Base-by-base conservation (phyloP, 2,113 vertebrate genomes). In the Cynocephalus volans region DNA sequence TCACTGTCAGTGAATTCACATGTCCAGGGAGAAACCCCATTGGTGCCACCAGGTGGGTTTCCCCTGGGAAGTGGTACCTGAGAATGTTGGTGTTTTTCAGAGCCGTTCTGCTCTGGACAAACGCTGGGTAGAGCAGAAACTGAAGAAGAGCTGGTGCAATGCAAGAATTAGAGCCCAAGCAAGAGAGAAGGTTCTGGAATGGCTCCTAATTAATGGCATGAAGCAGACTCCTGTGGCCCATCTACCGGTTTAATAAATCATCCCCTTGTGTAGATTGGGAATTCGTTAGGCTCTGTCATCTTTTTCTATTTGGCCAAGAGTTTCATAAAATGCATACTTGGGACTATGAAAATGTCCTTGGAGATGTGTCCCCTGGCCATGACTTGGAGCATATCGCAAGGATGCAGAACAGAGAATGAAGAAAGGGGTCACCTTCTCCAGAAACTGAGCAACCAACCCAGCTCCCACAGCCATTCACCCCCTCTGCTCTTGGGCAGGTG, bases 401-500 rank as follows among this genome's bases (percentile, higher is more conserved):
- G 76, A 21, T 1, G 9, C 15, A 36, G 52, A 17, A 0, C 1
- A 14, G 17, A 5, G 5, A 12, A 36, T 0, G 14, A 21, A 60
- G 26, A 5, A 0, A 26, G 19, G 33, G 1, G 28, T 14, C 41
- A 0, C 41, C 36, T n/a, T n/a, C 54, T 11, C n/a, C 41, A 36
- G 76, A 64, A 58, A 28, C 15, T 23, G 19, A 12, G 41, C 18
- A 1, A 6, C 23, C n/a, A 36, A 12, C 19, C 13, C 0, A 0
- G 0, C 28, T 31, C 1, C 58, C 14, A 17, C 2, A 0, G 13
- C 8, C 6, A 2, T 2, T 17, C 11, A 15, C 4, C 0, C 26
- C 1, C 17, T 31, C 65, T 1, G 3, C 15, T 33, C 8, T 33
- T 15, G 9, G n/a, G 33, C 45, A 3, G 8, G 31, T 5, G 6